Percentiles rank a stretch among this genome's conserved stretches.
phyloP scores from a whole-genome alignment of 2,113 vertebrate genomes.

The Delphinapterus leucas region DNA sequence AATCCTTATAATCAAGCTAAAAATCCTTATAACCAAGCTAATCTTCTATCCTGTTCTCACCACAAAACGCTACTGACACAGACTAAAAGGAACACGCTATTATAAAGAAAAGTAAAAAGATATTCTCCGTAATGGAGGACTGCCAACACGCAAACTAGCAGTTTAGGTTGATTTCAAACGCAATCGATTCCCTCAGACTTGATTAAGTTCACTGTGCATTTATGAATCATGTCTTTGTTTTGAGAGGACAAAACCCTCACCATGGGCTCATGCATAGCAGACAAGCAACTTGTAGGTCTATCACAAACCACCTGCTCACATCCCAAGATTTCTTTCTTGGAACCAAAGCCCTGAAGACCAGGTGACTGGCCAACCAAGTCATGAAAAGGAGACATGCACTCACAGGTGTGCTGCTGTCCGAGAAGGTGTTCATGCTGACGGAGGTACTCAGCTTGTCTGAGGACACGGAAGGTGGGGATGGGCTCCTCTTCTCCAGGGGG shows the following conservation, averaged over 20 bases:
- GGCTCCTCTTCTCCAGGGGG: slow-evolving; percentile 87
- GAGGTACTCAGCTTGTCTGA: slow-evolving; percentile 95
- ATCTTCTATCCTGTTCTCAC: not conserved
- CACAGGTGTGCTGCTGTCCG: slow-evolving; percentile 94
- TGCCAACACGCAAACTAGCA: not conserved
- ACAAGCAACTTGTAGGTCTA: not conserved
- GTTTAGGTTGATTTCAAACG: not conserved
- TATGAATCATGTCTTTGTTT: not conserved
- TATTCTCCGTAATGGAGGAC: not conserved
- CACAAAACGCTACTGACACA: not conserved
- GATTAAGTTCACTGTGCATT: not conserved
- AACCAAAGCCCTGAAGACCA: not conserved
- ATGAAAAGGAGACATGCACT: slow-evolving; percentile 73
- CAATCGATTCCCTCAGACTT: not conserved
- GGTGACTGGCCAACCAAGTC: not conserved
- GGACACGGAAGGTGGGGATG: slow-evolving; percentile 89
- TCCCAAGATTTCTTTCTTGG: not conserved
- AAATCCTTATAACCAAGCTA: not conserved
- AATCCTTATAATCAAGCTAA: not conserved
- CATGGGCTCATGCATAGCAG: not conserved
- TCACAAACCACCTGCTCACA: not conserved
- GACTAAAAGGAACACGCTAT: not conserved
- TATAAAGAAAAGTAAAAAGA: not conserved
- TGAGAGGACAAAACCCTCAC: not conserved
- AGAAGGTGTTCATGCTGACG: slow-evolving; percentile 95